phyloP scores from a whole-genome alignment of 2,888 invertebrate species.

The Lepidochrysops patricia region DNA sequence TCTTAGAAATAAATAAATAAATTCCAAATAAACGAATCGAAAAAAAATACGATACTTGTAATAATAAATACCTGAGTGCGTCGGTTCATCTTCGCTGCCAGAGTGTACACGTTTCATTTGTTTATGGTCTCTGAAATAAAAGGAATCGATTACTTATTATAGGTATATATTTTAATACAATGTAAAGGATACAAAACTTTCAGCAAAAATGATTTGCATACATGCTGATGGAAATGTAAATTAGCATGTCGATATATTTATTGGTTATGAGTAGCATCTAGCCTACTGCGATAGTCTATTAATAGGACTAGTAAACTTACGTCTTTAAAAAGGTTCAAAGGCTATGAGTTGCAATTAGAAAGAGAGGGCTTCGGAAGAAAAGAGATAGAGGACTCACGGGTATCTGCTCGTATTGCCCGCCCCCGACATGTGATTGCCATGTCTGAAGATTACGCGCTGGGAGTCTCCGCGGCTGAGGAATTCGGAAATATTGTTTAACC shows the following conservation, averaged over 20 bases:
- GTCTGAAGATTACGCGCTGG: conserved; percentile 82
- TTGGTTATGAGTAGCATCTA: neutral
- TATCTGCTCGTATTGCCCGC: conserved; percentile 78
- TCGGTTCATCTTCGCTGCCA: conserved; percentile 84
- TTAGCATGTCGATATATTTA: neutral
- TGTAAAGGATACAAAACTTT: neutral
- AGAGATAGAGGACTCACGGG: conserved; percentile 71
- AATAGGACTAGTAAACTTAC: neutral
- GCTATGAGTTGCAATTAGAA: neutral
- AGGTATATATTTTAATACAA: neutral
- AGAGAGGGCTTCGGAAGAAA: conserved; percentile 18
- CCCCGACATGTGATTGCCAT: conserved; percentile 81
- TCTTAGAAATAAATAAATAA: too few relatives aligned
- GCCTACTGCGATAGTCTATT: neutral
- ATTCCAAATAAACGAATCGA: too few relatives aligned
- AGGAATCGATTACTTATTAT: neutral
- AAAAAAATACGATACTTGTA: neutral
- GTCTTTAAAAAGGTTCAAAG: neutral
- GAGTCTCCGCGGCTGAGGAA: conserved; percentile 80
- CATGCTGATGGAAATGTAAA: conserved; percentile 23
- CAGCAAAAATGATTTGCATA: conserved; percentile 27
- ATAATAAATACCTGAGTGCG: conserved; percentile 78
- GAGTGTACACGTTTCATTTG: conserved; percentile 85
- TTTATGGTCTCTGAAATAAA: conserved; percentile 83
- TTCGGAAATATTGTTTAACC: conserved; percentile 30